Conservation (phyloP, 2,113 vertebrate genomes). For the cat (Felis catus) region DNA sequence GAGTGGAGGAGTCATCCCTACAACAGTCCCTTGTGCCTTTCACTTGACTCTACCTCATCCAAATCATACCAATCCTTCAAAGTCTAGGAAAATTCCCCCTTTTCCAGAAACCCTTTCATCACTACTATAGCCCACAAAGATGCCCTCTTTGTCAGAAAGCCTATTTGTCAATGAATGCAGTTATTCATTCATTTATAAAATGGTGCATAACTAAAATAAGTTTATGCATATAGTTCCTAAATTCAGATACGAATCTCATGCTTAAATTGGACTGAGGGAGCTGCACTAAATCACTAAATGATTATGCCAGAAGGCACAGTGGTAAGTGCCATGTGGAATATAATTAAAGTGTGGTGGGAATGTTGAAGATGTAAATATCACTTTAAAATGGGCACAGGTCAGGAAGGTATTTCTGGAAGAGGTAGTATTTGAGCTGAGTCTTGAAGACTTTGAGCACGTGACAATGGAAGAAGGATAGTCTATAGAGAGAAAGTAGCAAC, state of each 20-base stretch:
- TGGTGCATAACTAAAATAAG: background rate
- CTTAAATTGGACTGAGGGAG: background rate
- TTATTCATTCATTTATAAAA: conserved; percentile 3
- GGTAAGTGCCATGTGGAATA: background rate
- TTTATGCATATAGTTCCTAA: background rate
- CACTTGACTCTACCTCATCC: background rate
- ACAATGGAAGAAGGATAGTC: background rate
- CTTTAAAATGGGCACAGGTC: background rate
- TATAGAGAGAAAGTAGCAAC: background rate
- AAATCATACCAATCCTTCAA: background rate
- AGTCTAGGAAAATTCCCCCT: background rate
- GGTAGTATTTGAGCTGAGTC: background rate
- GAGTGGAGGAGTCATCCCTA: background rate
- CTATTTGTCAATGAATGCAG: background rate
- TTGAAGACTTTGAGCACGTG: background rate
- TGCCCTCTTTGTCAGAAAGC: background rate
- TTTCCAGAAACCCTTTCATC: background rate
- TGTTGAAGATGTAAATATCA: background rate
- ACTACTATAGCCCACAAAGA: background rate
- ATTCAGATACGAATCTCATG: background rate
- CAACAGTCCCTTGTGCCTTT: background rate
- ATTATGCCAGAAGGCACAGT: background rate
- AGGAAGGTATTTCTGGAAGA: background rate
- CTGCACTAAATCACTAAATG: background rate
- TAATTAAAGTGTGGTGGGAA: background rate